A percentile compares a stretch with the other conserved stretches of the same genome.
phyloP scores from a whole-genome alignment of 2,797 vertebrate genomes.

The Microchirus variegatus region DNA sequence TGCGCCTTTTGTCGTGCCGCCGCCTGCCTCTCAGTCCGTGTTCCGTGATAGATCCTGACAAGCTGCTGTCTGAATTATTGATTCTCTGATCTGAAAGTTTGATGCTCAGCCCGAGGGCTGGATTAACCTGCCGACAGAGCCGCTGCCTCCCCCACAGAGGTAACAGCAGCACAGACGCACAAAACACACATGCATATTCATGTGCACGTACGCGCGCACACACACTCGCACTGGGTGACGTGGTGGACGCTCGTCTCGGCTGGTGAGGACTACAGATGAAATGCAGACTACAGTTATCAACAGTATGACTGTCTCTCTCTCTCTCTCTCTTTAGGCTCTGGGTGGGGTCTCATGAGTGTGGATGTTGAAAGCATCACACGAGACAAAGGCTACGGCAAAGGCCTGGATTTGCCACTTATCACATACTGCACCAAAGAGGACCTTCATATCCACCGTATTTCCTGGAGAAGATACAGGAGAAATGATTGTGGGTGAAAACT shows the following conservation, averaged over 20 bases:
- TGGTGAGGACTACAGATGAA: constrained; percentile 19
- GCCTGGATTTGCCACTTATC: no score
- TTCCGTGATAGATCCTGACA: constrained; percentile 77
- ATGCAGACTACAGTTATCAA: constrained; percentile 18
- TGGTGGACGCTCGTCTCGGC: constrained; percentile 28
- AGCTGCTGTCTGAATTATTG: constrained; percentile 81
- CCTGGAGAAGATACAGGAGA: no score
- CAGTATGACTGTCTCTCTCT: constrained; percentile 9
- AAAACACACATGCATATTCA: constrained; percentile 59
- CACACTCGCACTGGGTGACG: constrained; percentile 32
- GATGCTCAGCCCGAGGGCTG: constrained; percentile 80
- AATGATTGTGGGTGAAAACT: no score
- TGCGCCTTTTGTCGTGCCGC: constrained; percentile 57
- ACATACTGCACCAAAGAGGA: no score
- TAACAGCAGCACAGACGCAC: constrained; percentile 43
- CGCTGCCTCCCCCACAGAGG: constrained; percentile 44
- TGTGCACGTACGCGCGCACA: constrained; percentile 30
- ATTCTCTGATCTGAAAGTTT: constrained; percentile 82
- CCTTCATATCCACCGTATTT: no score
- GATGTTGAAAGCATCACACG: constrained; percentile 12
- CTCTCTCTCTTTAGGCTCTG: not conserved
- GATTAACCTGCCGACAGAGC: constrained; percentile 79
- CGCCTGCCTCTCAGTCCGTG: constrained; percentile 60
- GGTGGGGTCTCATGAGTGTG: constrained; percentile 15
- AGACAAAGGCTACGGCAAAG: constrained; percentile 4